Base-by-base conservation (phyloP, 1,140 invertebrate species). In the Drosophila neocordata region DNA sequence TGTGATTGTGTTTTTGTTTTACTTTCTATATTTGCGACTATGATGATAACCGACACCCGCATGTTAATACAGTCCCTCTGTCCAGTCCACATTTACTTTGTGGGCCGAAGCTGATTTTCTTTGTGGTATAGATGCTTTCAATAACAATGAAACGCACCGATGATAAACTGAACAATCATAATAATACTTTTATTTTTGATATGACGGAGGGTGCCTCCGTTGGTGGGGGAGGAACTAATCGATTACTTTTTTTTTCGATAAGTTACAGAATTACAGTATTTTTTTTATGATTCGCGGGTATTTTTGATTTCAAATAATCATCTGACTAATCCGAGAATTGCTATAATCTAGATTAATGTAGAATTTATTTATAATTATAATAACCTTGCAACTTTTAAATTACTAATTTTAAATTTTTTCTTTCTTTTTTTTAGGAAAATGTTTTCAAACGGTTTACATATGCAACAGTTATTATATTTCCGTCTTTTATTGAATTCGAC, bases 11-110 rank as follows among this genome's bases (percentile, higher is more conserved):
- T 61, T 67, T 69, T 75, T 80, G 73, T 65, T 65, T 62, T 74
- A 52, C 31, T 64, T 65, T 27, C 64, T 65, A 24, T 34, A 59
- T 56, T 58, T 24, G 22, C 22, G 81, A 84, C 27, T 6, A 6
- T 31, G 27, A 31, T 31, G 27, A 31, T 87, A 85, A 81, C 51
- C 24, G 64, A 35, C 53, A 62, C 77, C 76, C 71, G 67, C 82
- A 84, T 84, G 80, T 74, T 84, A 69, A 48, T 48, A 48, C 41
- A 15, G 1, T 11, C 15, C 60, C 48, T 51, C 37, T 51, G 72
- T 48, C 52, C 34, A 34, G 35, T 20, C 51, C 6, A 13, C 34
- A 35, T 12, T 12, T 15, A 44, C 41, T 48, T 20, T 48, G 15
- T 48, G 41, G 37, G 37, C 37, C 37, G 37, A 38, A n/a, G 37